These are phyloP conservation scores for Rhombomys opimus DNA, from an alignment of 2,113 vertebrate species.

Conservation along the genomic window DNA sequence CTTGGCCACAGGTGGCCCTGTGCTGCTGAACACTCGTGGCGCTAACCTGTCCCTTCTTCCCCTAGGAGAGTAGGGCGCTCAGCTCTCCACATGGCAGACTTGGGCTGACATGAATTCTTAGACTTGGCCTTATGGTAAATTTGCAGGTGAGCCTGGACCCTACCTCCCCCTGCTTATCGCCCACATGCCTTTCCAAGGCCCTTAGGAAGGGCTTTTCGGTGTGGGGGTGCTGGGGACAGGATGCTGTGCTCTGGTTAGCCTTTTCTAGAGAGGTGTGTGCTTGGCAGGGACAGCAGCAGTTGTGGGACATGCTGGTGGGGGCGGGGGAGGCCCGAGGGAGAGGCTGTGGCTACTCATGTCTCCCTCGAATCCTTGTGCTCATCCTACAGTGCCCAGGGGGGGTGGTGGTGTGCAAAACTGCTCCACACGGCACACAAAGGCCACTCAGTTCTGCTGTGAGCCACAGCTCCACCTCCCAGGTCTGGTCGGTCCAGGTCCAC, in stretches of 20 bases:
- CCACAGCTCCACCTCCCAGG: not conserved
- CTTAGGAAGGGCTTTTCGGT: not conserved
- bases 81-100: accelerated
- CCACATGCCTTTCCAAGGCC: not conserved
- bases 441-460: not conserved
- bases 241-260: not conserved
- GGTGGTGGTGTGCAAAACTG: not conserved
- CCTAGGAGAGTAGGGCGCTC: accelerated
- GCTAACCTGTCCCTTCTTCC: no score
- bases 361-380: not conserved
- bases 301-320: not conserved
- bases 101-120: not conserved
- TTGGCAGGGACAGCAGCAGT: not conserved
- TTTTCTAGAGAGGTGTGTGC: not conserved
- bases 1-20: not conserved
- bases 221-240: not conserved
- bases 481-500: no score
- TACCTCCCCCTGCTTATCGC: not conserved
- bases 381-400: not conserved
- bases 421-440: not conserved
- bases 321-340: not conserved
- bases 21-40: not conserved
- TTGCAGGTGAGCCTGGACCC: not conserved
- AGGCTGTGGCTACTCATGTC: not conserved
- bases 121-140: not conserved